Evolutionary conservation across 2,888 invertebrate species (phyloP), one percentile per base, ranked within the genome.

Genomic region (Spodoptera exigua): DNA sequence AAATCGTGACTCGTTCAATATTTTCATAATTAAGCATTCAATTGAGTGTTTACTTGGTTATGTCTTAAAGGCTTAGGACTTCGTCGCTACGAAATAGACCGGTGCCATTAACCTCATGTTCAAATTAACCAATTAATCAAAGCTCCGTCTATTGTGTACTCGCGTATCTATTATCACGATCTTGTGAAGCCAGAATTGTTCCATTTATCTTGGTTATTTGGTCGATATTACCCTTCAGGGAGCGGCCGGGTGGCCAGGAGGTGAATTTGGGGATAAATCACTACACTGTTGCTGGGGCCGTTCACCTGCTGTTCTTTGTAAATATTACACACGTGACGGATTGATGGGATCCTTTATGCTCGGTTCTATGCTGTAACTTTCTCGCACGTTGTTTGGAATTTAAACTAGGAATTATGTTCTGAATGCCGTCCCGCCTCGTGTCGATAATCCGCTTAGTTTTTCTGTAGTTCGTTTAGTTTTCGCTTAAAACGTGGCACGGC

Each of bases 221-320:
- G 65, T 72, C 74, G 66, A 76, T 78, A 78, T 80, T 81, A 80
- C 81, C 74, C 78, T 78, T 51, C 47, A 69, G 79, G 80, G 80
- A 78, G 80, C 65, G 66, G 49, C 69, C 72, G 75, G 67, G 62
- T 77, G 70, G 76, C 70, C 76, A 69, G 72, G 79, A 81, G 83
- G 84, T 85, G 77, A 87, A 82, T 82, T 76, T 78, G 72, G 81
- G 85, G 86, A 89, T 89, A 91, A 89, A 91, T 90, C 88, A 86
- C 81, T 78, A 80, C 78, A 75, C 70, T 82, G 81, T 83, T 86
- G 81, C 79, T 82, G 77, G 78, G 86, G 83, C 81, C 86, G 74
- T 89, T 90, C 88, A 89, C 89, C 89, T 87, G 85, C 73, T 80
- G 74, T 74, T 83, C 77, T 80, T 80, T 78, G 70, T 70, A 64